Base-by-base conservation (phyloP, 1,140 invertebrate genomes). In the Parasteatoda tepidariorum region DNA sequence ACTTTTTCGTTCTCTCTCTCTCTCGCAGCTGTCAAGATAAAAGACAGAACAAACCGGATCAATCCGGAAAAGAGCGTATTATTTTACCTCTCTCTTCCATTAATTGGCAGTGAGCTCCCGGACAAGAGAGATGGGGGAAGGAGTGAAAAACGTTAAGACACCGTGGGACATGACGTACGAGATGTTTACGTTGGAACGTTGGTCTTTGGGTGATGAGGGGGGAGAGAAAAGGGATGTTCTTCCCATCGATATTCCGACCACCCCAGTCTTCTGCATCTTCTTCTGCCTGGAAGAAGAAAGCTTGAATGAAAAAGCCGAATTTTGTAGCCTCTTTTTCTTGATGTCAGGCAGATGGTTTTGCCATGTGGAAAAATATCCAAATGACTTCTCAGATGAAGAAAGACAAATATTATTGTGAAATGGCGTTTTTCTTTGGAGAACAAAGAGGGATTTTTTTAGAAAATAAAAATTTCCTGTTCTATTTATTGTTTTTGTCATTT, bases 101-200 rank as follows among this genome's bases (percentile, higher is more conserved):
- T 79, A 79, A 79, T 68, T 79, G 76, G 74, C 74, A 76, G 61
- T n/a, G 74, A 76, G 38, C 48, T 33, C 30, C 26, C 28, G 71
- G 33, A 34, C 30, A 26, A 4, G 74, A 31, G 13, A 41, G 61
- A 64, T 9, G 31, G n/a, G n/a, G 24, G n/a, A 59, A 26, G 24
- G 31, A 68, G 28, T 13, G 34, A 71, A 55, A 55, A 71, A 71
- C 26, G 28, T 64, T 57, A 64, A 68, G 76, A 79, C 76, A 68
- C 15, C 31, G 24, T 15, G 57, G 68, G 64, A 79, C 76, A 79
- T 28, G 76, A 79, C 64, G 28, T 26, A 79, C 62, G 76, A 79
- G 41, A 79, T 79, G 62, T 79, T 79, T 79, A 79, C 76, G 76
- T 59, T 79, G 76, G 76, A 61, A 48, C 59, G 34, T 76, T 24